These are phyloP conservation scores for Pelecanoides urinatrix DNA, from an alignment of 2,113 vertebrate species.

Conservation along the genomic window DNA sequence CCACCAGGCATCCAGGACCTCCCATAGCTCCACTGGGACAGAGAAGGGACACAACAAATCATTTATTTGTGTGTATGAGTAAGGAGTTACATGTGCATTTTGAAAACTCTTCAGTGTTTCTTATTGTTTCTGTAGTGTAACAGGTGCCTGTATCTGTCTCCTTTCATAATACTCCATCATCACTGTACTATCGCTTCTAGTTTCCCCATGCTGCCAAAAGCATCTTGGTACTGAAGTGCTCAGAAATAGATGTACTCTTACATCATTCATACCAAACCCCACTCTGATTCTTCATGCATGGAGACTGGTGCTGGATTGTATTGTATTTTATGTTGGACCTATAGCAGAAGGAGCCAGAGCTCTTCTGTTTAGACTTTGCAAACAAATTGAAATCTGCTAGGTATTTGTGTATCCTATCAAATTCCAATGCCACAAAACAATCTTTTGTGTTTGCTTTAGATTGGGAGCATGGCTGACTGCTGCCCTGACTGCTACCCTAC, in stretches of 20 bases:
- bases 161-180: neutral
- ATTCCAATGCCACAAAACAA: neutral
- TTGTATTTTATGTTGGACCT: neutral
- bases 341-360: neutral
- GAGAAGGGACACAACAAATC: neutral
- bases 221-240: neutral
- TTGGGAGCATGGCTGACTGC: neutral
- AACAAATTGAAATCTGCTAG: neutral
- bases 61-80: neutral
- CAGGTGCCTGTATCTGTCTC: neutral
- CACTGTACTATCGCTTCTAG: neutral
- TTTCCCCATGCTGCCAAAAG: neutral
- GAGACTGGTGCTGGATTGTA: neutral
- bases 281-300: neutral
- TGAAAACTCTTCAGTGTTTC: neutral
- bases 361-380: neutral
- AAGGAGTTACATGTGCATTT: neutral
- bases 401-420: neutral
- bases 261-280: neutral
- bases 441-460: neutral
- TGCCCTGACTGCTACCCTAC: neutral
- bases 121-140: accelerated
- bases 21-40: neutral
- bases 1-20: neutral
- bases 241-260: neutral